Base-by-base conservation (phyloP, 2,888 invertebrate species). In the Calameuta filiformis region DNA sequence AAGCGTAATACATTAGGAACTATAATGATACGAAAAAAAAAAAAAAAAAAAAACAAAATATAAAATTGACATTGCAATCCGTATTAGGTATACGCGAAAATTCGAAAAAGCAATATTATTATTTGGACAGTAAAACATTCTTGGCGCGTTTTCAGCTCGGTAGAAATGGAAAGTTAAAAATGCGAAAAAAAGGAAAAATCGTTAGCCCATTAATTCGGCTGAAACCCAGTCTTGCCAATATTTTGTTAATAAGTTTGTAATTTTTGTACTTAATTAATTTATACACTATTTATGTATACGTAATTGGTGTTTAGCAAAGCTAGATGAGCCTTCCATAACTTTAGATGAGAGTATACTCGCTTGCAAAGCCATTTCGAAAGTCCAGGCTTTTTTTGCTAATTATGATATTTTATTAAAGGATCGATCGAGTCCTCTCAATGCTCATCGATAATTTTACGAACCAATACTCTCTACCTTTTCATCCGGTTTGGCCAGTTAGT, bases 181-280 rank as follows among this genome's bases (percentile, higher is more conserved):
- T 71, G 31, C 77, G 77, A 35, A 34, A 40, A 68, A 68, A 68
- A 15, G 40, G 23, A 71, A 77, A 56, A 77, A 40, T 78, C 76
- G 73, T 81, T 79, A 79, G 77, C 76, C 76, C 77, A 78, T 78
- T 80, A 71, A 77, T 77, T 71, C 75, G 79, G 78, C 79, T 73
- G 85, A 86, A 88, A 85, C 85, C 85, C 87, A 88, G 90, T 90
- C 90, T 91, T 90, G 91, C 91, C 90, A 91, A 90, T 89, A 88
- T 89, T 90, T 88, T 89, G 89, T 91, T 90, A 88, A 89, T 91
- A 89, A 89, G 90, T 91, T 91, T 90, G 90, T 90, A 90, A 90
- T 90, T 90, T 90, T 90, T 91, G 91, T 91, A 91, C 91, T 91
- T 91, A 91, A 91, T 90, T 90, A 89, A 90, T 91, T 91, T 90